Percentiles rank a stretch among this genome's conserved stretches.
Conservation (phyloP, 2,113 vertebrate genomes). For the Marcusenius ussheri region DNA sequence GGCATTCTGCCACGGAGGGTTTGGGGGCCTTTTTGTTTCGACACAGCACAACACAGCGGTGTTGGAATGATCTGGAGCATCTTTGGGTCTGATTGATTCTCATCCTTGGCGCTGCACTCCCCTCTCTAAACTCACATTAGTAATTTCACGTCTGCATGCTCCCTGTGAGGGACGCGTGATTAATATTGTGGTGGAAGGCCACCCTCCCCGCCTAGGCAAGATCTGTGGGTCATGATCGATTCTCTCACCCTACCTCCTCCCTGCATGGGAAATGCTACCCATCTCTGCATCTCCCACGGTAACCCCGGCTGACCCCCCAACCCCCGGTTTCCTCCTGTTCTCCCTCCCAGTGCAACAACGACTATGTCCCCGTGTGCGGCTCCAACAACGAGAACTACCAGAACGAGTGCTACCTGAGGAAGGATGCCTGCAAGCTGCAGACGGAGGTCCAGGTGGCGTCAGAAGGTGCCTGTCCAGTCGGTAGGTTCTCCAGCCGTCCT, state of each 20-base stretch:
- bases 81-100: background rate
- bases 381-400: slow-evolving; percentile 96
- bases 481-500: slow-evolving; percentile 54
- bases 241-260: background rate
- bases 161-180: background rate
- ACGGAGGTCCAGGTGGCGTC: slow-evolving; percentile 85
- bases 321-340: background rate
- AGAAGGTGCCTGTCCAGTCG: slow-evolving; percentile 86
- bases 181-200: background rate
- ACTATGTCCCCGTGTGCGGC: slow-evolving; percentile 95
- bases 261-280: background rate
- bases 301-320: background rate
- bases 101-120: background rate
- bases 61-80: background rate
- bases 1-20: background rate
- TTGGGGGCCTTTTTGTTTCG: background rate
- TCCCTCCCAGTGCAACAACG: slow-evolving; percentile 78
- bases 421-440: slow-evolving; percentile 97
- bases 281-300: background rate
- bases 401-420: slow-evolving; percentile 91
- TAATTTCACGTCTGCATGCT: background rate
- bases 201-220: background rate
- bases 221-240: background rate
- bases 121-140: slow-evolving; percentile 5
- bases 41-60: background rate